Evolutionary conservation across 2,797 vertebrate genomes (phyloP).

Genomic region (Huso huso): DNA sequence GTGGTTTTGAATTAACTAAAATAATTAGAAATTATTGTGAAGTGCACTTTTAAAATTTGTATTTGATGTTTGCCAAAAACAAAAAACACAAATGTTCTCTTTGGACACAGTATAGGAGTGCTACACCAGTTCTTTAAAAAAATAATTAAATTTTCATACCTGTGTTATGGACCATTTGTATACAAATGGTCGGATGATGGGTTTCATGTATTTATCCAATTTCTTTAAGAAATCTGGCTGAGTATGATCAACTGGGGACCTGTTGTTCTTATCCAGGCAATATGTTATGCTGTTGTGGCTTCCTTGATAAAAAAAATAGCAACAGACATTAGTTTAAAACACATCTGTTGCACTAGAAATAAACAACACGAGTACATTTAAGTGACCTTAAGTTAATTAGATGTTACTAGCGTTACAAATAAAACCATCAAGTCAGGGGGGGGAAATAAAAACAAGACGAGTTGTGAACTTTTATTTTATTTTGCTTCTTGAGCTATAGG

Average conservation of each 20-base stretch:
- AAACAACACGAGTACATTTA: too few species aligned
- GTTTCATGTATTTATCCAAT: constrained; percentile 72
- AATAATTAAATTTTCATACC: constrained; percentile 45
- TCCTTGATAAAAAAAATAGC: constrained; percentile 47
- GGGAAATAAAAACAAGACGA: too few species aligned
- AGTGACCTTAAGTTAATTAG: too few species aligned
- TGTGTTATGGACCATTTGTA: constrained; percentile 86
- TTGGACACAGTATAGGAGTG: neutral
- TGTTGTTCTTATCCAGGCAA: constrained; percentile 70
- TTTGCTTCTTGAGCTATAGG: too few species aligned
- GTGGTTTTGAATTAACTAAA: too few species aligned
- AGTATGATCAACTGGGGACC: constrained; percentile 65
- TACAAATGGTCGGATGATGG: constrained; percentile 72
- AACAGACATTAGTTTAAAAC: too few species aligned
- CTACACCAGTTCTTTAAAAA: neutral
- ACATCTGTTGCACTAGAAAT: too few species aligned
- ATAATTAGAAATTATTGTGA: neutral
- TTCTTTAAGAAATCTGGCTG: constrained; percentile 72
- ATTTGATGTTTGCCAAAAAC: neutral
- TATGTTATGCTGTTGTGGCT: constrained; percentile 92
- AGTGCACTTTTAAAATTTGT: neutral
- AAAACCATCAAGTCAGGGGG: too few species aligned
- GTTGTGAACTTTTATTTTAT: too few species aligned
- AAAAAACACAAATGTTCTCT: neutral
- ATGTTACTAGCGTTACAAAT: too few species aligned